These are phyloP conservation scores for Dryoscopus gambensis DNA, from an alignment of 2,113 vertebrate species.

Conservation along the genomic window DNA sequence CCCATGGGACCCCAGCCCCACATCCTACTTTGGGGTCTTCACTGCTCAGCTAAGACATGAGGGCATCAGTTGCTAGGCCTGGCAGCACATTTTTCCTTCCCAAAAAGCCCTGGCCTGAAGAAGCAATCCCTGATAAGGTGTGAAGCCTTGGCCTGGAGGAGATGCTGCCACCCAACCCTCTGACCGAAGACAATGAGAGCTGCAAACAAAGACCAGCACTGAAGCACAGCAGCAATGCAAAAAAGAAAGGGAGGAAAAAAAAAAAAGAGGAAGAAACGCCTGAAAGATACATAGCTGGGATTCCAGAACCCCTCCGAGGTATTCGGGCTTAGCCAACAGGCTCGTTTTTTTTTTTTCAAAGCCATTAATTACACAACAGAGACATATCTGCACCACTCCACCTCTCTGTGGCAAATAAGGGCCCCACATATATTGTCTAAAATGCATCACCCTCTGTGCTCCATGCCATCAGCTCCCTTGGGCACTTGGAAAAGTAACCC, in stretches of 20 bases:
- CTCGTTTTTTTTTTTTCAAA: not conserved
- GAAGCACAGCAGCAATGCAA: not conserved
- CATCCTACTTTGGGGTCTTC: not conserved
- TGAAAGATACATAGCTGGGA: constrained; percentile 70
- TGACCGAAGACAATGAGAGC: not conserved
- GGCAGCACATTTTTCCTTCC: not conserved
- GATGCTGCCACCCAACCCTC: not conserved
- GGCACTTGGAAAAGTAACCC: not conserved
- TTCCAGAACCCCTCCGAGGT: constrained; percentile 68
- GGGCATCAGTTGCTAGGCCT: not conserved
- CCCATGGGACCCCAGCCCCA: not conserved
- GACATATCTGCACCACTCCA: constrained; percentile 40
- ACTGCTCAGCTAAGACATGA: not conserved
- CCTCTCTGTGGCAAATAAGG: not conserved
- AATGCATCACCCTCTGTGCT: not conserved
- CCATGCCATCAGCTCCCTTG: not conserved
- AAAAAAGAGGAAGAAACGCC: constrained; percentile 21
- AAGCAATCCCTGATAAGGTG: not conserved
- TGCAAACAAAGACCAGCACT: not conserved
- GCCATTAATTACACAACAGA: constrained; percentile 66
- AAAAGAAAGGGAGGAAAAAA: not conserved
- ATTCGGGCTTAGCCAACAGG: constrained; percentile 63
- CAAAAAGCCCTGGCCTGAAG: not conserved
- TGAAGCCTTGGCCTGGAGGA: not conserved
- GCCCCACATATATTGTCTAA: not conserved